Evolutionary conservation across 2,113 vertebrate species (phyloP).

Genomic region (Capreolus pygargus): DNA sequence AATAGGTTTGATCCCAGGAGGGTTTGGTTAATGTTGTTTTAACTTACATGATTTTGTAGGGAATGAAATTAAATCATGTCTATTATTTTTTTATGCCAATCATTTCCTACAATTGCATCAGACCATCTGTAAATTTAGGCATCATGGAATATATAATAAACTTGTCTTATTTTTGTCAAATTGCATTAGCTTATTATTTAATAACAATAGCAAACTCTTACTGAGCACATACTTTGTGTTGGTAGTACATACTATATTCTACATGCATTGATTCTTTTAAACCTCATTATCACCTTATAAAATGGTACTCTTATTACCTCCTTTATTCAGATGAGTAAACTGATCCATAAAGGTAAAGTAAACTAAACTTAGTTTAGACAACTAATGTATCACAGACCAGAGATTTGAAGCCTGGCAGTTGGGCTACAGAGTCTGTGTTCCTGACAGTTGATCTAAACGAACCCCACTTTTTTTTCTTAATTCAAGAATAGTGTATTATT

Average conservation of each 20-base stretch:
- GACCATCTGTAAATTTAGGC: neutral
- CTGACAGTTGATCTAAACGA: neutral
- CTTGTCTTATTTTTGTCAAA: neutral
- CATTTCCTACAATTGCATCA: neutral
- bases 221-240: neutral
- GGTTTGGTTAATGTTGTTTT: neutral
- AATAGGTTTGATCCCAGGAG: neutral
- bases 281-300: neutral
- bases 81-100: constrained; percentile 15
- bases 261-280: neutral
- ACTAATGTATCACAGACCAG: neutral
- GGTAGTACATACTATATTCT: neutral
- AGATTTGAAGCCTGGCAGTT: neutral
- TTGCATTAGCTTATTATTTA: constrained; percentile 26
- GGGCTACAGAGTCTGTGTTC: neutral
- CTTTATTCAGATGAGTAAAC: neutral
- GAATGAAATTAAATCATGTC: neutral
- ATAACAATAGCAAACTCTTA: neutral
- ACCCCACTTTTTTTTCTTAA: neutral
- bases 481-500: constrained; percentile 25
- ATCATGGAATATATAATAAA: neutral
- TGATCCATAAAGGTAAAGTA: neutral
- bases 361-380: neutral
- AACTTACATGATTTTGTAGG: constrained; percentile 22
- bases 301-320: neutral